phyloP scores from a whole-genome alignment of 2,113 vertebrate genomes.

The Lontra canadensis region DNA sequence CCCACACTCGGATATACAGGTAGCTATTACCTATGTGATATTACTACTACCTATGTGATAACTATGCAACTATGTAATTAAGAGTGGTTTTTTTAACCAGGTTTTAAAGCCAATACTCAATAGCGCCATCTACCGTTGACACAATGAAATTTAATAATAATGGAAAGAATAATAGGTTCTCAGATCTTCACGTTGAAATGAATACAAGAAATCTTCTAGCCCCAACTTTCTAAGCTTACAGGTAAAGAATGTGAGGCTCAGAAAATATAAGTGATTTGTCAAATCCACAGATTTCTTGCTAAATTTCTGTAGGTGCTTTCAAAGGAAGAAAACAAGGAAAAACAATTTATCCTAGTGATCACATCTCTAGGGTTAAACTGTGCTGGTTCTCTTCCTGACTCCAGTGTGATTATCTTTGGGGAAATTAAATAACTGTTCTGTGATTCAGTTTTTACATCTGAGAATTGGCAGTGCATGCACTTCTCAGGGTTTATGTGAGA shows the following conservation, averaged over 20 bases:
- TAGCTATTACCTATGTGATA: background rate
- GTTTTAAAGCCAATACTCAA: conserved; percentile 26
- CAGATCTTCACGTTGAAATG: background rate
- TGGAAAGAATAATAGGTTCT: background rate
- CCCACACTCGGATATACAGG: background rate
- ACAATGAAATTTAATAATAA: conserved; percentile 13
- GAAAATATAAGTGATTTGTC: background rate
- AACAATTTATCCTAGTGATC: background rate
- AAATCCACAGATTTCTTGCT: background rate
- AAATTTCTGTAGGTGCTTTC: background rate
- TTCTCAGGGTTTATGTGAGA: background rate
- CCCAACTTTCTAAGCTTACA: background rate
- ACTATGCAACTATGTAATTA: background rate
- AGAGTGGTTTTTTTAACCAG: background rate
- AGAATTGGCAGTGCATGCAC: background rate
- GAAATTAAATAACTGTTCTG: background rate
- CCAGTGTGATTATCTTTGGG: background rate
- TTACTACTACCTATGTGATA: background rate
- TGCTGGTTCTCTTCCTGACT: background rate
- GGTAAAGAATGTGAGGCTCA: background rate
- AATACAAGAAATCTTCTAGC: background rate
- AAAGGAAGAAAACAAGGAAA: background rate
- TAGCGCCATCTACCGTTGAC: conserved; percentile 35
- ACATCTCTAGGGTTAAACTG: background rate
- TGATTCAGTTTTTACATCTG: background rate